Evolutionary conservation across 1,140 invertebrate species (phyloP).

Genomic region (Pseudomyrmex dendroicus): DNA sequence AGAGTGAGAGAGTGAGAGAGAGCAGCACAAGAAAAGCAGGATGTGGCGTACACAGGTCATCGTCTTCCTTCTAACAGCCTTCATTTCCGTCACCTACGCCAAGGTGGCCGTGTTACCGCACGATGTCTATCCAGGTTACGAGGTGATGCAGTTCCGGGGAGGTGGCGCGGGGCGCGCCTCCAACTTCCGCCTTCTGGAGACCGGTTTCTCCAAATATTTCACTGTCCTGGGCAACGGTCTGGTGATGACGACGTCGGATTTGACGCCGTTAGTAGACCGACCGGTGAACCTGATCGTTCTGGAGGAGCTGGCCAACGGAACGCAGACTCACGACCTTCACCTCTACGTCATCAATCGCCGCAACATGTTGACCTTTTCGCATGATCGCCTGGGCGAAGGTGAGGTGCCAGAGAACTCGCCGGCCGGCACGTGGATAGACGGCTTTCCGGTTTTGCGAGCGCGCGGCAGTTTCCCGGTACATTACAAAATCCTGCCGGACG

Average conservation of each 20-base stretch:
- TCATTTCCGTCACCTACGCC: constrained; percentile 57
- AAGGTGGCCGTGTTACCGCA: constrained; percentile 89
- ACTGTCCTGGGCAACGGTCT: constrained; percentile 94
- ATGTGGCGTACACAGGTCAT: constrained; percentile 62
- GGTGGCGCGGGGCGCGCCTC: constrained; percentile 81
- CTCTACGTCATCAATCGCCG: constrained; percentile 92
- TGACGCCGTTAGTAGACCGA: constrained; percentile 91
- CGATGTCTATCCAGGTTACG: constrained; percentile 94
- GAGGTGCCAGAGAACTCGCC: constrained; percentile 90
- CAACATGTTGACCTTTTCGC: constrained; percentile 91
- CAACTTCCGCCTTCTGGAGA: constrained; percentile 90
- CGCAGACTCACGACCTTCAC: constrained; percentile 91
- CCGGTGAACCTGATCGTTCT: constrained; percentile 92
- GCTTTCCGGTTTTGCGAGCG: constrained; percentile 88
- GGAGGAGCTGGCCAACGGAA: constrained; percentile 92
- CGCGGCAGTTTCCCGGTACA: constrained; percentile 87
- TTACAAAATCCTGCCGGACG: constrained; percentile 90
- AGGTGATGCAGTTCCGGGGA: constrained; percentile 89
- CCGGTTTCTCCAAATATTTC: constrained; percentile 92
- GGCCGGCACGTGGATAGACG: constrained; percentile 88
- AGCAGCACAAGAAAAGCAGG: constrained; percentile 50
- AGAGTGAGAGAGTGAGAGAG: not conserved
- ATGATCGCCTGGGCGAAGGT: constrained; percentile 88
- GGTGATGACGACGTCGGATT: constrained; percentile 94
- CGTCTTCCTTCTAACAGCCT: constrained; percentile 52